Conservation (phyloP, 1,140 invertebrate species). For the Halesus radiatus region DNA sequence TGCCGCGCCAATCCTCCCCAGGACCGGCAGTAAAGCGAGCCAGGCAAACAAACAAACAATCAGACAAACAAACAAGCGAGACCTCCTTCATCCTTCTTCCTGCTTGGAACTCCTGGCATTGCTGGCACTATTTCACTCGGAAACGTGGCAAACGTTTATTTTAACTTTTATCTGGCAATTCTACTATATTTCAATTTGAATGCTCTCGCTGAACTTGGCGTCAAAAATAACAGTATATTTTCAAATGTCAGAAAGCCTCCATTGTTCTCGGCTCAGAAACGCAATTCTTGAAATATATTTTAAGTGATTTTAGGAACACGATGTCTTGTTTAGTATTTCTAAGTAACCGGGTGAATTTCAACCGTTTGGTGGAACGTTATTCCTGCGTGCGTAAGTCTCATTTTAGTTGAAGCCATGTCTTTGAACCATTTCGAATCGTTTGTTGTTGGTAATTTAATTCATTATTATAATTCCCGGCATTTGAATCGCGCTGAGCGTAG, state of each 20-base stretch:
- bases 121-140: neutral
- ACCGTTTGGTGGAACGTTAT: too few relatives aligned
- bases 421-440: too few relatives aligned
- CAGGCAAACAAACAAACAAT: slow-evolving; percentile 27
- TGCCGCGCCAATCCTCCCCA: slow-evolving; percentile 16
- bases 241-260: neutral
- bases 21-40: slow-evolving; percentile 10
- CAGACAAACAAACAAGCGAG: slow-evolving; percentile 4
- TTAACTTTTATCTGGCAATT: slow-evolving; percentile 13
- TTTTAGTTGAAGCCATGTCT: too few relatives aligned
- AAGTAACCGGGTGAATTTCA: too few relatives aligned
- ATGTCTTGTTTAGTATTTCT: too few relatives aligned
- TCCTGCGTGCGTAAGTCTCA: too few relatives aligned
- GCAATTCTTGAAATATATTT: neutral
- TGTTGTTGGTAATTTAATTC: too few relatives aligned
- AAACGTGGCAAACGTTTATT: slow-evolving; percentile 11
- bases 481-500: too few relatives aligned
- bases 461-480: too few relatives aligned
- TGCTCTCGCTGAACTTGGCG: slow-evolving; percentile 1
- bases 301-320: too few relatives aligned
- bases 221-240: too few relatives aligned
- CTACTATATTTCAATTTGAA: slow-evolving; percentile 1
- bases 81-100: neutral
- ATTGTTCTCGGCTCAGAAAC: neutral
- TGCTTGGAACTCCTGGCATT: neutral